A percentile compares a stretch with the other conserved stretches of the same genome.
These are phyloP conservation scores for Todiramphus saurophagus DNA, from an alignment of 2,113 vertebrate species.

Conservation along the genomic window DNA sequence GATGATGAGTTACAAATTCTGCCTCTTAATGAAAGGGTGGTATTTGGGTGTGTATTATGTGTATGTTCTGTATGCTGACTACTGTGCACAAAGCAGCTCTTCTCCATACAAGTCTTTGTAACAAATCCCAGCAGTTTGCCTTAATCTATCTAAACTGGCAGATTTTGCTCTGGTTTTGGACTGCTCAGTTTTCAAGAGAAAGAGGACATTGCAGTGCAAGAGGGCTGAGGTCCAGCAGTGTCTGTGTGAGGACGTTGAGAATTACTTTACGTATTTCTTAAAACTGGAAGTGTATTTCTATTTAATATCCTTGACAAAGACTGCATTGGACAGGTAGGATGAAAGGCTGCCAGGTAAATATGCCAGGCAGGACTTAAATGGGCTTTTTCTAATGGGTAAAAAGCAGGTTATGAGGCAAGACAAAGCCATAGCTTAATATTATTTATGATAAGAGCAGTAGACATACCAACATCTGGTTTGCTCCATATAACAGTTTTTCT, in stretches of 20 bases:
- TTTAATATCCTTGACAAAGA: neutral
- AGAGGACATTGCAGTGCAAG: rapidly evolving
- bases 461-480: neutral
- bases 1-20: neutral
- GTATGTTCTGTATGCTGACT: neutral
- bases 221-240: rapidly evolving
- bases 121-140: neutral
- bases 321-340: neutral
- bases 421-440: conserved; percentile 4
- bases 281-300: neutral
- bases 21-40: neutral
- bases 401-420: conserved; percentile 24
- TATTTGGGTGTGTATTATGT: neutral
- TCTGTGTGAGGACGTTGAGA: neutral
- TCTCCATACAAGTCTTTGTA: neutral
- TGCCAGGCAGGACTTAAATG: conserved; percentile 4
- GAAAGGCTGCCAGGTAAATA: neutral
- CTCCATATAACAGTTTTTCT: neutral
- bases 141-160: neutral
- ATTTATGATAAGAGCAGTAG: neutral
- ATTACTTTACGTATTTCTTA: neutral
- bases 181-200: neutral
- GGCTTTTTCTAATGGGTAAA: neutral
- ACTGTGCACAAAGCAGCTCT: neutral
- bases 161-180: neutral